A percentile compares a stretch with the other conserved stretches of the same genome.
These are phyloP conservation scores for Eupleurogrammus muticus DNA, from an alignment of 2,797 vertebrate genomes.

Conservation along the genomic window DNA sequence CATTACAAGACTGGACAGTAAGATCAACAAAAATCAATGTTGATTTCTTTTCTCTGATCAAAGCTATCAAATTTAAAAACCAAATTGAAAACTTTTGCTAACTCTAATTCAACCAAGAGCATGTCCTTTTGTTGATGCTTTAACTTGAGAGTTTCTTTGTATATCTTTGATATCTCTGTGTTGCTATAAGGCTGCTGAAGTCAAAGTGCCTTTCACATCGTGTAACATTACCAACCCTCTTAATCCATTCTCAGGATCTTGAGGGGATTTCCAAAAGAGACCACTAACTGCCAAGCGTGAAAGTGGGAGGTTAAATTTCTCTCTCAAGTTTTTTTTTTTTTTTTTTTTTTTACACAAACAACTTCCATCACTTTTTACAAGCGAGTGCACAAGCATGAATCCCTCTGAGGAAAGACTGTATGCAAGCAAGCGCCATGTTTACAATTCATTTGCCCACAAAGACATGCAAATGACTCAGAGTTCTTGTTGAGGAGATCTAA, in stretches of 20 bases:
- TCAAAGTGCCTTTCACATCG: background rate
- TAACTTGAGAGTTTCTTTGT: too few species aligned
- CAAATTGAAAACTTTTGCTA: too few species aligned
- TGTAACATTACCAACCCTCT: background rate
- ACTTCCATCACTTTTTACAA: background rate
- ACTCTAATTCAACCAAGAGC: too few species aligned
- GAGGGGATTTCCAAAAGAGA: background rate
- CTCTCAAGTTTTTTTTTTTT: too few species aligned
- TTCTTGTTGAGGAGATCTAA: background rate
- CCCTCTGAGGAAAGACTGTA: background rate
- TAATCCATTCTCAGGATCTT: background rate
- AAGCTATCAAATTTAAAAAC: too few species aligned
- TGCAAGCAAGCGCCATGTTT: background rate
- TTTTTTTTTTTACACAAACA: background rate
- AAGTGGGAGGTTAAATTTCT: background rate
- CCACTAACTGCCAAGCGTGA: too few species aligned
- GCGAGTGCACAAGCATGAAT: background rate
- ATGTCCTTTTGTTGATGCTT: too few species aligned
- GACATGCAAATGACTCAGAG: background rate
- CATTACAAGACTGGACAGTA: too few species aligned
- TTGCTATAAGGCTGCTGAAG: background rate
- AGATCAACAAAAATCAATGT: too few species aligned
- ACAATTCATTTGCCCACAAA: background rate
- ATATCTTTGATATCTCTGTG: too few species aligned
- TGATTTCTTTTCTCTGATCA: too few species aligned